Evolutionary conservation across 2,113 vertebrate species (phyloP), one percentile per base, ranked within the genome.

Genomic region (Lates calcarifer): DNA sequence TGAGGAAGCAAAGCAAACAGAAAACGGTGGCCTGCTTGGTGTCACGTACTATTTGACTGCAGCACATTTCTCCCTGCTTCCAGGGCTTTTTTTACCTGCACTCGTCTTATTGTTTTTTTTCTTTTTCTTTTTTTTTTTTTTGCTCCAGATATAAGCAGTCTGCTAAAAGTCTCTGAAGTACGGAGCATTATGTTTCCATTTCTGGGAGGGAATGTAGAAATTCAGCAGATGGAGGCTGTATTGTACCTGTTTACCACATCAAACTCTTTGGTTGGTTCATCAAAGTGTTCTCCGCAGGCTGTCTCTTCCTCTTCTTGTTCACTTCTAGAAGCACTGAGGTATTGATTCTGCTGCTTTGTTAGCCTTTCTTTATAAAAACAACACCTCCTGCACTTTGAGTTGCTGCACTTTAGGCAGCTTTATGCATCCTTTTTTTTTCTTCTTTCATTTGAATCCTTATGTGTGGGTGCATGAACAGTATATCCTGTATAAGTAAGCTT

Each of bases 281-380:
- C 89, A 89, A 88, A 87, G 86, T 62, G 58, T 77, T 71, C 84
- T 87, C 82, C 33, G 41, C 81, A 53, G 77, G 75, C 74, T 68
- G 55, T 37, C 73, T 79, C 79, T 43, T 37, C 67, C 24, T 73
- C 68, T 29, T 68, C 72, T 61, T 35, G 43, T 83, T 80, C 77
- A 61, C 71, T 66, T 65, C 66, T 29, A 58, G 51, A 60, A 66
- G 31, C 63, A 43, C 13, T 2, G 22, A 51, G 58, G 41, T 86
- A 82, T 90, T 80, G 86, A 90, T 86, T 89, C 58, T 66, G 56
- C 63, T 62, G 78, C 68, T 88, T 80, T 87, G 81, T 90, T 85
- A 79, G 82, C 68, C 71, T 83, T 77, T 67, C 81, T 82, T 58
- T 35, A 76, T 29, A 78, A 82, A 72, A 82, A 82, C 57, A 80